phyloP scores from a whole-genome alignment of 2,888 invertebrate species.

The Helicoverpa assulta region DNA sequence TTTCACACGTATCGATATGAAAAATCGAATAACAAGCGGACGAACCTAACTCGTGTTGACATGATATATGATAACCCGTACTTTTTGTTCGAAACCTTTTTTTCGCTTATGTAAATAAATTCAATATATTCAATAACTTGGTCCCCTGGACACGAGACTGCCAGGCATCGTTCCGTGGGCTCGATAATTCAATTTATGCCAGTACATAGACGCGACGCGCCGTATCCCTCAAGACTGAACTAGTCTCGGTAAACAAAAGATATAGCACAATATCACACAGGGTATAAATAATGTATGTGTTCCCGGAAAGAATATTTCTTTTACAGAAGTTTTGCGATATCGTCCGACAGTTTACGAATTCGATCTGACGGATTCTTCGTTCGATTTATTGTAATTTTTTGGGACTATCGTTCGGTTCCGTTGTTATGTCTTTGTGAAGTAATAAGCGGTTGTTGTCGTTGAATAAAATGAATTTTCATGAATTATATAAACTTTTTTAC shows the following conservation, averaged over 20 bases:
- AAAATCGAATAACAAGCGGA: constrained; percentile 47
- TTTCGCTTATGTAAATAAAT: constrained; percentile 76
- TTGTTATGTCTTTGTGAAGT: constrained; percentile 39
- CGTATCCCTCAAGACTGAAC: constrained; percentile 66
- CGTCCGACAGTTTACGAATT: constrained; percentile 52
- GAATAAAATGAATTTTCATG: constrained; percentile 11
- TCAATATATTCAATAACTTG: constrained; percentile 81
- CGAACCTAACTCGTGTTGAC: constrained; percentile 48
- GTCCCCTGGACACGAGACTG: constrained; percentile 72
- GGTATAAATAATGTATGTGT: constrained; percentile 73
- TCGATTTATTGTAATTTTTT: constrained; percentile 51
- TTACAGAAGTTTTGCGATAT: constrained; percentile 62
- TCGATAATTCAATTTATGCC: constrained; percentile 78
- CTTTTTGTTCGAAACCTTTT: constrained; percentile 67
- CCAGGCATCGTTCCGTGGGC: constrained; percentile 71
- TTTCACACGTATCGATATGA: constrained; percentile 37
- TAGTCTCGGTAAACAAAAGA: constrained; percentile 75
- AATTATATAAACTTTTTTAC: constrained; percentile 3
- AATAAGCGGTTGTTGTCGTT: constrained; percentile 30
- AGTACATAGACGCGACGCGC: constrained; percentile 56
- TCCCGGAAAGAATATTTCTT: constrained; percentile 65
- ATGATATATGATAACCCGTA: constrained; percentile 58
- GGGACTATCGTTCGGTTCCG: constrained; percentile 28
- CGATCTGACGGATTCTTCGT: constrained; percentile 40
- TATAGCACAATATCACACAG: constrained; percentile 65